Percentiles rank a stretch among this genome's conserved stretches.
Evolutionary conservation across 2,113 vertebrate species (phyloP).

Genomic region (Sclerurus mexicanus): DNA sequence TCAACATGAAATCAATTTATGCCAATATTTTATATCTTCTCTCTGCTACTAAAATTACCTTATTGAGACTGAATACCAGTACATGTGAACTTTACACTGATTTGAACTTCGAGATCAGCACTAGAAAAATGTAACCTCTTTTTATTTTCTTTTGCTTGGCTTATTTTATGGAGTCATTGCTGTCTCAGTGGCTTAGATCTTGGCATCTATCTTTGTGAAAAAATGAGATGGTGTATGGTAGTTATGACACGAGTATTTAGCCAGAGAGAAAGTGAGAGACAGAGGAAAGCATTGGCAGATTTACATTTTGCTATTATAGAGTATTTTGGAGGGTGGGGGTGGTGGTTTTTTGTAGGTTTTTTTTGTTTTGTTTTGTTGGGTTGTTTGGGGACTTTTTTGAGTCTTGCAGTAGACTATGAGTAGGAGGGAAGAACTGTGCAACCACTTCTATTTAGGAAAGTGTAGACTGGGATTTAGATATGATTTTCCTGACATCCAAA

Average conservation of each 20-base stretch:
- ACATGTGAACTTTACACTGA: background rate
- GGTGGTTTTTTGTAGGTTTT: accelerated
- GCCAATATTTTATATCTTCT: background rate
- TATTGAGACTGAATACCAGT: background rate
- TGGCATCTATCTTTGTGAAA: background rate
- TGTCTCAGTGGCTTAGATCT: background rate
- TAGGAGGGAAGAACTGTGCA: background rate
- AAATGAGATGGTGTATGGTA: background rate
- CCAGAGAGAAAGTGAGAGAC: background rate
- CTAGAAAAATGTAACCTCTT: background rate
- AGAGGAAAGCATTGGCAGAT: background rate
- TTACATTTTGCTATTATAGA: background rate
- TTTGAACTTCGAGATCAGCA: background rate
- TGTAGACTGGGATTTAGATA: background rate
- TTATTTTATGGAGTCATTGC: background rate
- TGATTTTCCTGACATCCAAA: background rate
- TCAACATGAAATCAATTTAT: background rate
- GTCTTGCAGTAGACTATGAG: background rate
- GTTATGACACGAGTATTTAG: background rate
- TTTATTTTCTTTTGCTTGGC: background rate
- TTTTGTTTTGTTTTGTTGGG: background rate
- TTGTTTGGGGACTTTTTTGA: background rate
- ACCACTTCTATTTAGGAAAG: background rate
- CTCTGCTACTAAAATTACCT: background rate
- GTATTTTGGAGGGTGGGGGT: too few species aligned